These are phyloP conservation scores for Pachyramphus minor DNA, from an alignment of 2,113 vertebrate species.

Conservation along the genomic window DNA sequence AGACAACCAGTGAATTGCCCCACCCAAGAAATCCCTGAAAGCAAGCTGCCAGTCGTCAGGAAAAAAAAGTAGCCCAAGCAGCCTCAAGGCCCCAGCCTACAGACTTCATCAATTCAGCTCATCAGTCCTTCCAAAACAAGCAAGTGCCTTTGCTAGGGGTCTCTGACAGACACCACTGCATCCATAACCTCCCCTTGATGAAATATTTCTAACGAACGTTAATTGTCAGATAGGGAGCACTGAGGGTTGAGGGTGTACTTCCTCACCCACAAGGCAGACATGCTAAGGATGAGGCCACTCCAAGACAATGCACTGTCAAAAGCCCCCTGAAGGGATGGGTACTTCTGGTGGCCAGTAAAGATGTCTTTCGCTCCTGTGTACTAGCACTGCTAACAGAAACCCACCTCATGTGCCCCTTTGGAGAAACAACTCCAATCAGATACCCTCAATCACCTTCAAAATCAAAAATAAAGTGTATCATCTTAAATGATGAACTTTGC, in stretches of 20 bases:
- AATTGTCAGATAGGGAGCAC: background rate
- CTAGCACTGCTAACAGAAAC: background rate
- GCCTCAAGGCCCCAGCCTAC: background rate
- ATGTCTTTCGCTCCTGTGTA: background rate
- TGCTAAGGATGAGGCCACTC: background rate
- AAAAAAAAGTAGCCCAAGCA: background rate
- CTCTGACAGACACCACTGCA: background rate
- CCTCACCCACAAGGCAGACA: background rate
- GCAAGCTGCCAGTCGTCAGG: rapidly evolving
- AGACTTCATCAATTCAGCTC: background rate
- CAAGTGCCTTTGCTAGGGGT: background rate
- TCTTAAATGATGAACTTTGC: background rate
- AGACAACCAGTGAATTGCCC: background rate
- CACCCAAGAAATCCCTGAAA: background rate
- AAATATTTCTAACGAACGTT: background rate
- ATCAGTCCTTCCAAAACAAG: background rate
- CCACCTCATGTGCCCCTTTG: background rate
- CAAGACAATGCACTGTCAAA: background rate
- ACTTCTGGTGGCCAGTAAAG: background rate
- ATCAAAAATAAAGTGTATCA: background rate
- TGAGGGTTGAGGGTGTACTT: background rate
- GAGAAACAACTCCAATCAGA: background rate
- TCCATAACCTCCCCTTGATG: background rate
- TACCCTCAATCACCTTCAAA: background rate
- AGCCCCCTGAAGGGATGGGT: background rate